Conservation (phyloP, 2,888 invertebrate genomes). For the Brachypalpus laphriformis region DNA sequence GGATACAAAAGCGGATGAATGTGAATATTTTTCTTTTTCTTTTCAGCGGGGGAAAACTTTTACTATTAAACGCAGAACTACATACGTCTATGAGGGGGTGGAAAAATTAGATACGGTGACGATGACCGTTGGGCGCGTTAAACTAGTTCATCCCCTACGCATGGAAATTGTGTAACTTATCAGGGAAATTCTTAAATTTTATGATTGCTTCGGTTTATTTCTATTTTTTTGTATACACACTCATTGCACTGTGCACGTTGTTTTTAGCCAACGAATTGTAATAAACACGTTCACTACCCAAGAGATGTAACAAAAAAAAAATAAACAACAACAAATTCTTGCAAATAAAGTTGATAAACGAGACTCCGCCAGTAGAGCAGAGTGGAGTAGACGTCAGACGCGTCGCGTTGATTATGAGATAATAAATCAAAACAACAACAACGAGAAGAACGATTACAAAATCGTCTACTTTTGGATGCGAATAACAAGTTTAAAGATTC, state of each 20-base stretch:
- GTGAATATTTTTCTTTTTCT: conserved; percentile 13
- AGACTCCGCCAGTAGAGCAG: conserved; percentile 38
- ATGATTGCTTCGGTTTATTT: too few species aligned
- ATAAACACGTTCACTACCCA: conserved; percentile 44
- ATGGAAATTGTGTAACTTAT: conserved; percentile 53
- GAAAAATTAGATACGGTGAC: conserved; percentile 7
- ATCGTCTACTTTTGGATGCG: conserved; percentile 21
- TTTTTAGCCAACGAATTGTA: conserved; percentile 3
- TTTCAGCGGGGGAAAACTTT: conserved; percentile 33
- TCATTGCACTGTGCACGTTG: conserved; percentile 25
- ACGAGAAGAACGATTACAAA: conserved; percentile 34
- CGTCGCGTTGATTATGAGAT: conserved; percentile 49
- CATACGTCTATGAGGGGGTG: conserved; percentile 28
- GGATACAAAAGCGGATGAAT: conserved; percentile 11
- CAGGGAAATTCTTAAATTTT: conserved; percentile 4
- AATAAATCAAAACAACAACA: conserved; percentile 28
- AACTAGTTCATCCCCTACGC: conserved; percentile 35
- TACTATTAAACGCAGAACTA: conserved; percentile 48
- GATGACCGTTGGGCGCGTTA: conserved; percentile 49
- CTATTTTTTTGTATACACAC: neutral
- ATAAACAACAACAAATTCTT: conserved; percentile 1
- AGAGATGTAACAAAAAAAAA: conserved; percentile 20
- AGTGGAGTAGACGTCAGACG: conserved; percentile 35
- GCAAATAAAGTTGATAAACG: conserved; percentile 52
- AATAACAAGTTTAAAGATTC: conserved; percentile 18